Base-by-base conservation (phyloP, 2,888 invertebrate species). In the Microctonus aethiopoides region DNA sequence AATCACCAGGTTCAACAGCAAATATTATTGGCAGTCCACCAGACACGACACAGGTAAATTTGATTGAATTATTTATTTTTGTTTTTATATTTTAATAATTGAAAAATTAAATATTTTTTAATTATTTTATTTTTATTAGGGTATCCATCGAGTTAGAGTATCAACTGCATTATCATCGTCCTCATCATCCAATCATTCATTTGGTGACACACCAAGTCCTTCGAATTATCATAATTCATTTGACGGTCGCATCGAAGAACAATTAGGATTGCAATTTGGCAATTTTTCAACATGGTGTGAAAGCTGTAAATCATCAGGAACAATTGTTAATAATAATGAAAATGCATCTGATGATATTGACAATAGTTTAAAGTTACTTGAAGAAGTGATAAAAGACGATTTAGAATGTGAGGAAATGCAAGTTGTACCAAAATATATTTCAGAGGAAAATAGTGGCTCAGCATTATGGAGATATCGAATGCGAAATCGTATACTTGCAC, bases 181-280 rank as follows among this genome's bases (percentile, higher is more conserved):
- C 6, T 80, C 81, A 0, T 82, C 84, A 1, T 83, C 82, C 9
- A 80, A 74, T 62, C 78, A 80, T 26, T 83, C 81, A 0, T 82
- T 78, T 70, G 72, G 76, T 24, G 79, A 82, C 7, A 78, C 79
- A 0, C 75, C 78, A 0, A 85, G 83, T 64, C 83, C 85, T 0
- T 65, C 68, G n/a, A 78, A 76, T 54, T 83, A 79, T 57, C 79
- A 76, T 10, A 70, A 57, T 54, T 65, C 76, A 0, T 11, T 80
- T 52, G 78, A 74, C n/a, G 75, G 70, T 0, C 76, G 65, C 32
- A 16, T 74, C 11, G 80, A 81, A 22, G 77, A 81, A 2, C 78
- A 74, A 24, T 67, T 81, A n/a, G 76, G 71, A 32, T 41, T 73
- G 0, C 66, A 78, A 16, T 70, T 79, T 4, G 74, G 74, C 0